Base-by-base conservation (phyloP, 2,888 invertebrate genomes). In the Spialia ferax region DNA sequence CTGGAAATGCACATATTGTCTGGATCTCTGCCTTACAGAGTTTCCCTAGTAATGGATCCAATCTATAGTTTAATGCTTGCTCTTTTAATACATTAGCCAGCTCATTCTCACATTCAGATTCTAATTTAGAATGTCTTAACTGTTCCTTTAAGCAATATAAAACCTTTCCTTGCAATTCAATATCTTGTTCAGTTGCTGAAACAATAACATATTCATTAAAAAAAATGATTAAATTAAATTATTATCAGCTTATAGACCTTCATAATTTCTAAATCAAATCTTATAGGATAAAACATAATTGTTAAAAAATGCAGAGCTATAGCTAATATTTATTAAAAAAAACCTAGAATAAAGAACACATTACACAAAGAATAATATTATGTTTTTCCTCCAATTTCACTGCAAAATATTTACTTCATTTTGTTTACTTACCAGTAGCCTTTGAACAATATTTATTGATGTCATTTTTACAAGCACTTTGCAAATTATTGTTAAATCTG, bases 41-140 rank as follows among this genome's bases (percentile, higher is more conserved):
- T 63, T 96, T 96, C 69, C 97, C 96, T 35, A 99, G 94, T 52
- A 98, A 90, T 1, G 99, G 98, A 93, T 99, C 98, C 68, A 99
- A 94, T 77, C 97, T 96, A 81, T 98, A 97, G 88, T 99, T 98
- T 35, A 98, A 89, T 13, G 99, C 99, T 77, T 98, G 97, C 77
- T 98, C 98, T 79, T 97, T 96, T 63, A 99, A 94, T 57, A 98
- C 95, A 74, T 95, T 95, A 0, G 96, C 95, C 88, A 99, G 95
- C 90, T 98, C 97, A 77, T 96, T 95, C 79, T 97, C 96, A 86
- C 99, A 99, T 20, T 95, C 91, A n/a, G 91, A 87, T 13, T 96
- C 95, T 56, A 99, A 88, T 83, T 96, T 96, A 0, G 96, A 95
- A 79, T 96, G 95, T 60, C 97, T 95, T 80, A 97, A 97, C 82